Evolutionary conservation across 2,888 invertebrate genomes (phyloP).

Genomic region (Epiblema foenella): DNA sequence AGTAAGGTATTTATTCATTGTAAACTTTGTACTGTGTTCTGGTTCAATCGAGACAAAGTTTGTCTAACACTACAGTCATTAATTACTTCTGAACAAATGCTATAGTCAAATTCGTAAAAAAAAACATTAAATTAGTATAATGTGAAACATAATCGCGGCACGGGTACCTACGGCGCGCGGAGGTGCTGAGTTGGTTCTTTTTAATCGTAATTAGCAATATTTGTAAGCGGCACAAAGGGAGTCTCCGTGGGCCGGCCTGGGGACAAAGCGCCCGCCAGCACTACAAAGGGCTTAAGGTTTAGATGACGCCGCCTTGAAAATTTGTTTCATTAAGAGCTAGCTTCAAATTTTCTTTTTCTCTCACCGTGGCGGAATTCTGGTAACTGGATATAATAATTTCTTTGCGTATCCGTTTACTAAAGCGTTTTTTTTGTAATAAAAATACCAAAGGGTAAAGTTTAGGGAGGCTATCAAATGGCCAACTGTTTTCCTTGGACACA

Average conservation of each 20-base stretch:
- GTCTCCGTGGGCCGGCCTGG: slow-evolving; percentile 67
- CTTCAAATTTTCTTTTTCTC: slow-evolving; percentile 74
- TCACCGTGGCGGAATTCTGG: slow-evolving; percentile 64
- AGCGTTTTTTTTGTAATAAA: slow-evolving; percentile 60
- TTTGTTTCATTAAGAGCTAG: slow-evolving; percentile 80
- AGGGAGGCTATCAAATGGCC: slow-evolving; percentile 58
- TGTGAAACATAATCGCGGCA: slow-evolving; percentile 49
- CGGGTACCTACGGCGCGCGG: slow-evolving; percentile 45
- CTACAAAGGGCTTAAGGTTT: slow-evolving; percentile 81
- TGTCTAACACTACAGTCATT: too few relatives aligned
- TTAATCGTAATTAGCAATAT: slow-evolving; percentile 80
- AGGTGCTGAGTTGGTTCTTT: slow-evolving; percentile 56
- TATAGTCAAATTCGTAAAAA: slow-evolving; percentile 48
- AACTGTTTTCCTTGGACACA: slow-evolving; percentile 42
- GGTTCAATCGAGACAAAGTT: too few relatives aligned
- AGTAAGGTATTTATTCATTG: too few relatives aligned
- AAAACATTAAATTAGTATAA: slow-evolving; percentile 40
- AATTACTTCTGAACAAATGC: too few relatives aligned
- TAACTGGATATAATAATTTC: slow-evolving; percentile 64
- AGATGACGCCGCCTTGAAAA: slow-evolving; percentile 79
- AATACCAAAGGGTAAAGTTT: slow-evolving; percentile 64
- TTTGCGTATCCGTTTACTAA: slow-evolving; percentile 67
- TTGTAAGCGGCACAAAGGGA: slow-evolving; percentile 74
- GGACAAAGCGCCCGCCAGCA: slow-evolving; percentile 69
- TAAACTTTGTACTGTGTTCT: too few relatives aligned